Conservation (phyloP, 2,888 invertebrate species). For the Tetrapedia diversipes region DNA sequence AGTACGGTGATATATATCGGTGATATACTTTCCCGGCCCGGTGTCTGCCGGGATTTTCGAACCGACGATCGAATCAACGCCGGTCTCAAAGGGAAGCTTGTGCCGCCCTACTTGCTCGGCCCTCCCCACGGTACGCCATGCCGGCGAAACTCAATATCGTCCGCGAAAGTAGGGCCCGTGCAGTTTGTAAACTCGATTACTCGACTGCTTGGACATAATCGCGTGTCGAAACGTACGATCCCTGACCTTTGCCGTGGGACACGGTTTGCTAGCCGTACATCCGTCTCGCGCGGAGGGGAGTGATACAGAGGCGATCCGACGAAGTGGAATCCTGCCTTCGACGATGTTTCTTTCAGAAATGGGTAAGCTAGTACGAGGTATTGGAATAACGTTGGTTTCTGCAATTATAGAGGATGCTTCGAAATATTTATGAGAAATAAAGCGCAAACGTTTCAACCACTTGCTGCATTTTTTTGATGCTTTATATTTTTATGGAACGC, state of each 20-base stretch:
- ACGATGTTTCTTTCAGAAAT: no score
- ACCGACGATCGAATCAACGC: conserved; percentile 57
- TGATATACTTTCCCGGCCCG: conserved; percentile 45
- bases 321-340: no score
- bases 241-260: conserved; percentile 12
- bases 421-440: no score
- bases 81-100: conserved; percentile 53
- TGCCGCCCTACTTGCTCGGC: conserved; percentile 32
- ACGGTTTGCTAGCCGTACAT: no score
- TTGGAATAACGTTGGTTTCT: no score
- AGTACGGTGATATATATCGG: conserved; percentile 61
- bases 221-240: conserved; percentile 35
- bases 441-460: no score
- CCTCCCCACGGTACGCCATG: conserved; percentile 26
- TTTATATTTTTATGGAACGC: no score
- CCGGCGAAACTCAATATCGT: conserved; percentile 53
- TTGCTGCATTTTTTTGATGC: no score
- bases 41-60: conserved; percentile 57
- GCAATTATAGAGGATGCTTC: no score
- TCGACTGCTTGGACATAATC: conserved; percentile 51
- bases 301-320: no score
- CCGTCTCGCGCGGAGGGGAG: no score
- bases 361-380: no score
- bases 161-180: conserved; percentile 34
- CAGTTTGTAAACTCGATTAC: conserved; percentile 53